These are phyloP conservation scores for Pelobates fuscus DNA, from an alignment of 2,113 vertebrate species.

Conservation along the genomic window DNA sequence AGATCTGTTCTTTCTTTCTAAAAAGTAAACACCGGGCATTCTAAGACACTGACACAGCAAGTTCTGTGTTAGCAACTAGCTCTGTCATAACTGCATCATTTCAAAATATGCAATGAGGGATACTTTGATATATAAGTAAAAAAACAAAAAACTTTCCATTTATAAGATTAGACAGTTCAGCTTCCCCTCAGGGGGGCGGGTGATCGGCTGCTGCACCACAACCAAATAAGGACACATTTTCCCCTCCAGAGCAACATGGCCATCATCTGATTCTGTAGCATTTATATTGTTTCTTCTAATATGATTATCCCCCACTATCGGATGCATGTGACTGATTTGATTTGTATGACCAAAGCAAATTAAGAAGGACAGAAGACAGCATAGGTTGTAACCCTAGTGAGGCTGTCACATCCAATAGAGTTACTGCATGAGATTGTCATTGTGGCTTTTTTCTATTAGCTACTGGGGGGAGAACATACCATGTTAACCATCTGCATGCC, in stretches of 20 bases:
- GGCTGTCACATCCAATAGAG: neutral
- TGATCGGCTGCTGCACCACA: neutral
- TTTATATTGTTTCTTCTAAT: neutral
- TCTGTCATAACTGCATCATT: too few relatives aligned
- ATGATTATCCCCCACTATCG: neutral
- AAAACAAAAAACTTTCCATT: neutral
- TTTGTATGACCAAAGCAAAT: constrained; percentile 21
- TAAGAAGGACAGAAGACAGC: neutral
- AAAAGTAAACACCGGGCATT: too few relatives aligned
- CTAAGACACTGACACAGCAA: too few relatives aligned
- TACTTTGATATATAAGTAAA: too few relatives aligned
- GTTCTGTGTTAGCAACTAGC: too few relatives aligned
- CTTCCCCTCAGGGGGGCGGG: constrained; percentile 11
- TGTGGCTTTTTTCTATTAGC: neutral
- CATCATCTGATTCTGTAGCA: neutral
- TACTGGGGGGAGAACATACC: neutral
- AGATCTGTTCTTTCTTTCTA: too few relatives aligned
- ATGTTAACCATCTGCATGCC: too few relatives aligned
- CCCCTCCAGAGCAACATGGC: neutral
- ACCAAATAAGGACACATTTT: constrained; percentile 31
- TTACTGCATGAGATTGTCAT: neutral
- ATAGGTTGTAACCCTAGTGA: constrained; percentile 2
- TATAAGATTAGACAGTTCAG: constrained; percentile 34
- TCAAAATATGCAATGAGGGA: too few relatives aligned
- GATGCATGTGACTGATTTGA: constrained; percentile 1